Base-by-base conservation (phyloP, 2,888 invertebrate genomes). In the Xestia xanthographa region DNA sequence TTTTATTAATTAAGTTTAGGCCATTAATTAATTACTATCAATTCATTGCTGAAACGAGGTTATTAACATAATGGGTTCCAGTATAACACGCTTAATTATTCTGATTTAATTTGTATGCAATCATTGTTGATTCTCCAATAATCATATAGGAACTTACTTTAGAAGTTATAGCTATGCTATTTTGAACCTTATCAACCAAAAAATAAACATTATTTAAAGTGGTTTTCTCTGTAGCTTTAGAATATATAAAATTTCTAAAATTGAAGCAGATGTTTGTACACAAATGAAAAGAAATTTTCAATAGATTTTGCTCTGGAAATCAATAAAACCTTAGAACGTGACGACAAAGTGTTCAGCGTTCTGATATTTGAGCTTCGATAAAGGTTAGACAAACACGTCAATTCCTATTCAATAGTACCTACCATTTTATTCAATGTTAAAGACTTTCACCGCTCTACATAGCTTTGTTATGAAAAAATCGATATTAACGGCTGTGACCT, bases 401-500 rank as follows among this genome's bases (percentile, higher is more conserved):
- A 68, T 63, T 74, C 34, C 22, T 70, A n/a, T 62, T 66, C 68
- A 75, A 75, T 69, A 67, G 12, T 66, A 63, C 17, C 22, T 43
- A 26, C 53, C 26, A 69, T 76, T 81, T 60, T 41, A 77, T 69
- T 72, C 34, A 71, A 74, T 65, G 43, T 41, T 26, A 50, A 66
- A 67, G 17, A 72, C 34, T 53, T 70, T 48, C 34, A 69, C 34
- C 26, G 48, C n/a, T 53, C 26, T 34, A 56, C 22, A 45, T 45
- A 72, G 56, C 65, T 43, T 73, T 56, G 48, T 72, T 66, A 50
- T n/a, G 38, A 5, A n/a, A 65, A 58, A 71, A 83, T 79, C 83
- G 34, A 83, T 83, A 72, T 45, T 62, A 56, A 75, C 38, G 3
- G 22, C 34, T 60, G 34, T 76, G 83, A 71, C 83, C 80, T 76